Conservation (phyloP, 2,797 vertebrate species). For the Anabacerthia variegaticeps region DNA sequence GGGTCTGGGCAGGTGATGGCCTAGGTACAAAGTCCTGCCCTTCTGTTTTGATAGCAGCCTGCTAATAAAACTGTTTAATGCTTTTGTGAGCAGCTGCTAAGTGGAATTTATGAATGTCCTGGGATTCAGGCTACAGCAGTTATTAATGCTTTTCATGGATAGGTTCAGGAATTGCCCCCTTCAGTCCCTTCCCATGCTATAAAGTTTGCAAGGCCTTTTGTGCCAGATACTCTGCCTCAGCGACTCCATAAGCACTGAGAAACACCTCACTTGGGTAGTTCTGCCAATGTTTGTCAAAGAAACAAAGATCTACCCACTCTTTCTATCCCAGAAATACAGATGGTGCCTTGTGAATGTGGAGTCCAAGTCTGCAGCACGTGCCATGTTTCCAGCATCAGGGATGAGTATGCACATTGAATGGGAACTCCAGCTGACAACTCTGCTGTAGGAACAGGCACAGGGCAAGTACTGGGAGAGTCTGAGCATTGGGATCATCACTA, state of each 20-base stretch:
- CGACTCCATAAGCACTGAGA: fast-evolving
- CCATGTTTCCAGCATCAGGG: not conserved
- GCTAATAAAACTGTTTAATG: not conserved
- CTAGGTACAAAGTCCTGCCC: not conserved
- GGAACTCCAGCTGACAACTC: not conserved
- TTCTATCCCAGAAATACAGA: not conserved
- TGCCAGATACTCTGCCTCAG: not conserved
- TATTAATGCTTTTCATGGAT: not conserved
- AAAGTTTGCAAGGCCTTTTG: not conserved
- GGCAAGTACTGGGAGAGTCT: not conserved
- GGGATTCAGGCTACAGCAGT: not conserved
- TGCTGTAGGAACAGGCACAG: not conserved
- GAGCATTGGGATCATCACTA: fast-evolving
- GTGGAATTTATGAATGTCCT: fast-evolving
- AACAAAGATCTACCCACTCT: not conserved
- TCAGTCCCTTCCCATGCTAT: not conserved
- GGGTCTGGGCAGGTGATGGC: not conserved
- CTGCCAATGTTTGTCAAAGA: not conserved
- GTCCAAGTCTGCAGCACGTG: fast-evolving
- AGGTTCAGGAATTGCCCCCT: not conserved
- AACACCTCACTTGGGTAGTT: not conserved
- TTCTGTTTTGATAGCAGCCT: not conserved
- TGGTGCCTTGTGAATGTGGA: not conserved
- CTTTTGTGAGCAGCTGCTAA: not conserved
- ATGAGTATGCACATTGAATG: not conserved